A percentile compares a stretch with the other conserved stretches of the same genome.
These are phyloP conservation scores for Crocodylus rhombifer DNA, from an alignment of 2,797 vertebrate species.

Conservation along the genomic window DNA sequence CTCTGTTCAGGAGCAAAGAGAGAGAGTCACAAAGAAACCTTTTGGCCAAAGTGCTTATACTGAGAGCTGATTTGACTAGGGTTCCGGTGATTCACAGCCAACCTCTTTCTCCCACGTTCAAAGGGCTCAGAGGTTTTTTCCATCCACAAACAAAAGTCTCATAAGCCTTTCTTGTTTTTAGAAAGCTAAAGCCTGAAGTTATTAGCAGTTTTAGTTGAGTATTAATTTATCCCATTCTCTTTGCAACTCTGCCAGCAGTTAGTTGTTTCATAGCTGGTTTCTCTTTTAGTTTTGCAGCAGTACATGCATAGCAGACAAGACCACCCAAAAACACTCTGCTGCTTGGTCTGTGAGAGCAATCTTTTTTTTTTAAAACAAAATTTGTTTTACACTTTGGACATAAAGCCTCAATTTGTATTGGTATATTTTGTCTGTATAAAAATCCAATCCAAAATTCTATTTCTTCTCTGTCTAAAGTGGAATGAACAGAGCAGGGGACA, in stretches of 20 bases:
- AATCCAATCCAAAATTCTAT: not conserved
- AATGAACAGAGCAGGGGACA: not conserved
- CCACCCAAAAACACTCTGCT: not conserved
- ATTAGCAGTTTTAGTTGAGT: conserved; percentile 15
- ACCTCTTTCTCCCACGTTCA: not conserved
- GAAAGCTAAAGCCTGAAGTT: not conserved
- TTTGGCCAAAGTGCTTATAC: not conserved
- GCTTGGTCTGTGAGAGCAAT: not conserved
- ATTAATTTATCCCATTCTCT: conserved; percentile 1
- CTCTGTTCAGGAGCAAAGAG: not conserved
- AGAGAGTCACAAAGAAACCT: not conserved
- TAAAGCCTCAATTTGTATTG: not conserved
- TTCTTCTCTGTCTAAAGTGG: not conserved
- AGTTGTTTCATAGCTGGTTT: not conserved
- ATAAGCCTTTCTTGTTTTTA: not conserved
- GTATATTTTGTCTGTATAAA: not conserved
- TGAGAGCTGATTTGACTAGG: conserved; percentile 1
- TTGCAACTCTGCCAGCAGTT: not conserved
- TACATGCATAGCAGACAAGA: not conserved
- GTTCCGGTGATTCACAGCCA: conserved; percentile 11
- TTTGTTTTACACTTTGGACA: not conserved
- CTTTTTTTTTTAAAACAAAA: not conserved
- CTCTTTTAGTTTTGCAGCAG: not conserved
- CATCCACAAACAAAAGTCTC: not conserved
- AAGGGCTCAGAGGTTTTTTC: not conserved